phyloP scores from a whole-genome alignment of 2,113 vertebrate genomes.

The Machaerirhynchus nigripectus region DNA sequence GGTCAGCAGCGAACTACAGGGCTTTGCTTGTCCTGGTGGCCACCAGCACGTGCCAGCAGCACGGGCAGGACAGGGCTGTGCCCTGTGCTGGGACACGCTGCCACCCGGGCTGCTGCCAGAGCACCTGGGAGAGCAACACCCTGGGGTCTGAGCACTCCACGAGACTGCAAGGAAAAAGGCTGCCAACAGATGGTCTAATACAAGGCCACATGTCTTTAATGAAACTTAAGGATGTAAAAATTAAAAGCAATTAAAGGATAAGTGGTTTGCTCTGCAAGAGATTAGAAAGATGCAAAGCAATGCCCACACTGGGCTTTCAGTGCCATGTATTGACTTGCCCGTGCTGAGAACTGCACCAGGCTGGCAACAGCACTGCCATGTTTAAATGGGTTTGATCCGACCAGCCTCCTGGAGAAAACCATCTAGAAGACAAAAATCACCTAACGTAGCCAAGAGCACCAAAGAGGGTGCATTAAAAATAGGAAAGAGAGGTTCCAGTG shows the following conservation, averaged over 20 bases:
- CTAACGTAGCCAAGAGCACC: not conserved
- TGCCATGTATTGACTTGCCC: not conserved
- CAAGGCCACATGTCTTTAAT: not conserved
- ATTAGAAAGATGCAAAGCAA: not conserved
- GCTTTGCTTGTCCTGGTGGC: not conserved
- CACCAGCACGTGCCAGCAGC: not conserved
- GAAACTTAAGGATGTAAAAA: not conserved
- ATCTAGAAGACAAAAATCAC: not conserved
- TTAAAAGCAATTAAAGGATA: not conserved
- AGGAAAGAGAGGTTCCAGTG: not conserved
- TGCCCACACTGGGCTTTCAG: not conserved
- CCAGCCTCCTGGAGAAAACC: not conserved
- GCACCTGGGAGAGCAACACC: not conserved
- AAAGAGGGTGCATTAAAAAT: not conserved
- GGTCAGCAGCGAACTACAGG: not conserved
- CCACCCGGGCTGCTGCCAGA: not conserved
- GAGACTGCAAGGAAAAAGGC: not conserved
- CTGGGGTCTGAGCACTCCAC: not conserved
- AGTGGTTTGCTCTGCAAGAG: not conserved
- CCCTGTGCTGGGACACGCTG: not conserved
- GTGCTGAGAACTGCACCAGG: not conserved
- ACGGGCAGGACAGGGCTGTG: not conserved
- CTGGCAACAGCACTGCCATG: not conserved
- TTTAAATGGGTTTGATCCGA: not conserved
- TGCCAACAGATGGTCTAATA: not conserved